phyloP scores from a whole-genome alignment of 2,888 invertebrate species.

The Cryptus viduatorius region DNA sequence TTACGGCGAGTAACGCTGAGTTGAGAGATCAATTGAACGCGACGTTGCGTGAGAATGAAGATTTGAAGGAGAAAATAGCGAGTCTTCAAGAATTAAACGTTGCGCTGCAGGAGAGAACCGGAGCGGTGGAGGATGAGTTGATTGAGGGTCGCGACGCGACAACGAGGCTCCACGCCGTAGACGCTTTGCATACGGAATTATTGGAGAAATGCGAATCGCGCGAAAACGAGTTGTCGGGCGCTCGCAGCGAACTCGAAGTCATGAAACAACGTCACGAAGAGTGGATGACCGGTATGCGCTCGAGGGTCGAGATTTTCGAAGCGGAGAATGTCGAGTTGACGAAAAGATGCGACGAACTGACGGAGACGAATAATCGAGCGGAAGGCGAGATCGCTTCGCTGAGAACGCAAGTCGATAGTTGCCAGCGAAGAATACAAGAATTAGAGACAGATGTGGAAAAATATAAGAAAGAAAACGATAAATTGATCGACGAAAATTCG shows the following conservation, averaged over 20 bases:
- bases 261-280: slow-evolving; percentile 85
- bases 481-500: slow-evolving; percentile 29
- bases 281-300: slow-evolving; percentile 86
- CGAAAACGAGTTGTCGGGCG: slow-evolving; percentile 86
- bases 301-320: slow-evolving; percentile 82
- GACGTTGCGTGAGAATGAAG: slow-evolving; percentile 86
- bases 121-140: slow-evolving; percentile 75
- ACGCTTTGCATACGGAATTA: slow-evolving; percentile 66
- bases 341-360: slow-evolving; percentile 78
- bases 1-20: slow-evolving; percentile 88
- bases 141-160: slow-evolving; percentile 66
- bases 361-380: slow-evolving; percentile 66
- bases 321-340: slow-evolving; percentile 78
- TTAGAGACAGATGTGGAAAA: slow-evolving; percentile 71
- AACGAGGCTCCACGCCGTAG: slow-evolving; percentile 71
- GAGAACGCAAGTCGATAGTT: slow-evolving; percentile 44
- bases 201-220: slow-evolving; percentile 60
- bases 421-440: slow-evolving; percentile 55
- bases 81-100: slow-evolving; percentile 85
- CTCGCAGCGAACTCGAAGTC: slow-evolving; percentile 84
- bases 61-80: slow-evolving; percentile 86
- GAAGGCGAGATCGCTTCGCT: slow-evolving; percentile 33
- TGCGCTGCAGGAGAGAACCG: slow-evolving; percentile 84
- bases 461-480: slow-evolving; percentile 61
- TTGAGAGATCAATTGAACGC: slow-evolving; percentile 88